Evolutionary conservation across 2,888 invertebrate species (phyloP), one percentile per base, ranked within the genome.

Genomic region (Lasioglossum zephyrum): DNA sequence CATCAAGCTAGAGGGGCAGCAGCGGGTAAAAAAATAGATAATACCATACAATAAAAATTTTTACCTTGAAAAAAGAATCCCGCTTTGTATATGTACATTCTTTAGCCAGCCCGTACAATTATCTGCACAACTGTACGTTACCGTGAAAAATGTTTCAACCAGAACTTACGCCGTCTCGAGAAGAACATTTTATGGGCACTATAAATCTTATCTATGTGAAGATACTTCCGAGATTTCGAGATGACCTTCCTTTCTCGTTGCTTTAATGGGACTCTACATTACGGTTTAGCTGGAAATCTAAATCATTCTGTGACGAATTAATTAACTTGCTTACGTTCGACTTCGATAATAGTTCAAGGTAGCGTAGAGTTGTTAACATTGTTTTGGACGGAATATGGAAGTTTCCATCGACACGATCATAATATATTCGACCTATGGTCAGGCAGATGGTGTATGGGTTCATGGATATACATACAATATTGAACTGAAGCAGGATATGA

Each of bases 361-460:
- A n/a, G 18, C 1, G 8, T 9, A 22, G 9, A 22, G 22, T 22
- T 22, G 9, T 22, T 22, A 22, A 1, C 8, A 22, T 53, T 53
- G 8, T 22, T 22, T 22, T 0, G 2, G 2, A 22, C 22, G 22
- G 3, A 22, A 53, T 22, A 22, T 0, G 8, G 2, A 8, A 0
- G 6, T 22, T 22, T 53, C 8, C 53, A 22, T 22, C 6, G 18
- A 18, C 2, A 1, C 9, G 22, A 9, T 2, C 0, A 3, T 53
- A 53, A 53, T 22, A 9, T 53, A 53, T n/a, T 53, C 4, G 22
- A 53, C 53, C 53, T 53, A n/a, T 9, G 53, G 53, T 53, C 53
- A 53, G 3, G 8, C n/a, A 8, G 8, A 3, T n/a, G 9, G 53
- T 0, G 8, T 3, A 22, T 18, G 4, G 0, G 5, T 2, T 18